phyloP scores from a whole-genome alignment of 2,797 vertebrate genomes.

The Typhlichthys eigenmanni region DNA sequence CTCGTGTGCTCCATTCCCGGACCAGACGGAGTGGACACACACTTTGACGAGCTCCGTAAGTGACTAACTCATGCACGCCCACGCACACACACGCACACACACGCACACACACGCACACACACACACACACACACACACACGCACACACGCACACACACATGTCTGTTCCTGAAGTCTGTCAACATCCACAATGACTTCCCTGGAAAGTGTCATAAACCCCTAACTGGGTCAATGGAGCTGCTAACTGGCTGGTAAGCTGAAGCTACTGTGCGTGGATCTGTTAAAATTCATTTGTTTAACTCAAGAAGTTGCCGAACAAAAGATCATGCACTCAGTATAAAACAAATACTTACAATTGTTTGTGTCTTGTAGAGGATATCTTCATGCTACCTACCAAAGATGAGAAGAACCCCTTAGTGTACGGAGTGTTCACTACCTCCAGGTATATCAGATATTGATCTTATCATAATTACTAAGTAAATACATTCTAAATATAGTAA shows the following conservation, averaged over 20 bases:
- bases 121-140: neutral
- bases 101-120: neutral
- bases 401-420: conserved; percentile 89
- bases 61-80: conserved; percentile 31
- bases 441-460: conserved; percentile 75
- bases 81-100: neutral
- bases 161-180: too few relatives aligned
- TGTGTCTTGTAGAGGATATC: conserved; percentile 84
- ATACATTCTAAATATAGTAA: neutral
- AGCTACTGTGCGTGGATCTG: too few relatives aligned
- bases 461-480: neutral
- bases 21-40: conserved; percentile 91
- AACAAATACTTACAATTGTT: neutral
- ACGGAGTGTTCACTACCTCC: conserved; percentile 95
- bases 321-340: too few relatives aligned
- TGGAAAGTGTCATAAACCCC: too few relatives aligned
- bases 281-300: too few relatives aligned
- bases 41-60: conserved; percentile 98
- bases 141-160: neutral
- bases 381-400: conserved; percentile 94
- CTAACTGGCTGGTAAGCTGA: neutral
- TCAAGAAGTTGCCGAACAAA: too few relatives aligned
- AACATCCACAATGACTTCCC: too few relatives aligned
- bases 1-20: conserved; percentile 94
- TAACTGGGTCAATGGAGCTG: neutral